phyloP scores from a whole-genome alignment of 2,797 vertebrate genomes.

The Pelodytes ibericus region DNA sequence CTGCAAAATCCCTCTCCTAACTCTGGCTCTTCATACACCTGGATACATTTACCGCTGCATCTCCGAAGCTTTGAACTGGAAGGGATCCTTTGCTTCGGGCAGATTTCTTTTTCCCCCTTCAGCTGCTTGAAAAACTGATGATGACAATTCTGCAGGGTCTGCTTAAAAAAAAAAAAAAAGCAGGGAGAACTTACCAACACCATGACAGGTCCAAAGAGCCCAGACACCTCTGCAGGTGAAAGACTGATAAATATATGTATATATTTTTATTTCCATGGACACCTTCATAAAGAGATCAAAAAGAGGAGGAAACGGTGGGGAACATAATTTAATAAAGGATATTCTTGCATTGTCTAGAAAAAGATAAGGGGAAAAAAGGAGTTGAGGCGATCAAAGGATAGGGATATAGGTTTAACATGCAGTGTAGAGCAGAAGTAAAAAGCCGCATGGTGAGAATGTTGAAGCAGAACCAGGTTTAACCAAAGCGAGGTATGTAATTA shows the following conservation, averaged over 20 bases:
- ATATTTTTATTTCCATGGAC: slow-evolving; percentile 55
- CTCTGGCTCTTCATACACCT: slow-evolving; percentile 23
- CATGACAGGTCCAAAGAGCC: neutral
- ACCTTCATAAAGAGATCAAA: slow-evolving; percentile 55
- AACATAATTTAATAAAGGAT: slow-evolving; percentile 44
- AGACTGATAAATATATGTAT: slow-evolving; percentile 52
- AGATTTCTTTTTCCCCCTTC: slow-evolving; percentile 17
- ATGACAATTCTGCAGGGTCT: slow-evolving; percentile 17
- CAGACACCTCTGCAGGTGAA: slow-evolving; percentile 9
- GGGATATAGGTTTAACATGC: slow-evolving; percentile 56
- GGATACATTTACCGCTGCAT: slow-evolving; percentile 2
- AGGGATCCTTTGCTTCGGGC: slow-evolving; percentile 28
- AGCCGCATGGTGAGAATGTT: neutral
- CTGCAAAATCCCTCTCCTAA: slow-evolving; percentile 84
- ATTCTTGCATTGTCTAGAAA: slow-evolving; percentile 41
- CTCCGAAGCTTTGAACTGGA: slow-evolving; percentile 36
- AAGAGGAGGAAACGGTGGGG: slow-evolving; percentile 55
- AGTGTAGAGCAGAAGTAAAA: slow-evolving; percentile 39
- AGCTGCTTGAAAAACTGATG: slow-evolving; percentile 6
- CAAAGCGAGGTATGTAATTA: neutral
- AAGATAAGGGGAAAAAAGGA: slow-evolving; percentile 16
- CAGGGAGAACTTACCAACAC: neutral
- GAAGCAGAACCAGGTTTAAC: slow-evolving; percentile 3
- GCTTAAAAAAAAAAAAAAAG: slow-evolving; percentile 14
- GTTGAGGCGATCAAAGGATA: slow-evolving; percentile 51